Percentiles rank a stretch among this genome's conserved stretches.
Conservation (phyloP, 2,888 invertebrate genomes). For the Brachyopa scutellaris region DNA sequence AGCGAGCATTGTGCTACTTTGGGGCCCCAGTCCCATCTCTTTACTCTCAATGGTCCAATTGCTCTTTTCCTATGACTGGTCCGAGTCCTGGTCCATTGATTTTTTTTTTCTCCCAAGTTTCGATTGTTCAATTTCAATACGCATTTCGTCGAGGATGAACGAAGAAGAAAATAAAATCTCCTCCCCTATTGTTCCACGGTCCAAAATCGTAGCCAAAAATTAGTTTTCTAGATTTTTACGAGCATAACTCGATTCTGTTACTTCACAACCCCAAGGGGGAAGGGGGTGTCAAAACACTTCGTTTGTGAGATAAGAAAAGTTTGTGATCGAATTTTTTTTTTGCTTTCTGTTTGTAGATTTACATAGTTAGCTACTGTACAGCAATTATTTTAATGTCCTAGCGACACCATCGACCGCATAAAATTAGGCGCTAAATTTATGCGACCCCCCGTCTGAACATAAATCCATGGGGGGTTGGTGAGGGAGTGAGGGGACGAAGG, state of each 20-base stretch:
- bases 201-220: slow-evolving; percentile 46
- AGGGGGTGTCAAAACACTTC: not conserved
- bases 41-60: slow-evolving; percentile 48
- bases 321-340: slow-evolving; percentile 54
- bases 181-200: slow-evolving; percentile 23
- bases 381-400: slow-evolving; percentile 65
- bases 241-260: slow-evolving; percentile 22
- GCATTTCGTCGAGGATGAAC: slow-evolving; percentile 16
- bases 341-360: not conserved
- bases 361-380: no score
- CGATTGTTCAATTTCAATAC: slow-evolving; percentile 60
- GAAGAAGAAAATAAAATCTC: slow-evolving; percentile 5
- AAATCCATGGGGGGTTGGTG: not conserved
- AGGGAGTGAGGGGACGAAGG: not conserved
- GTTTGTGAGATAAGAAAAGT: slow-evolving; percentile 42
- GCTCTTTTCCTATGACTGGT: slow-evolving; percentile 23
- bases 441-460: not conserved
- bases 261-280: not conserved
- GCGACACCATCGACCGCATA: slow-evolving; percentile 64
- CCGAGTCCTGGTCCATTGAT: slow-evolving; percentile 67
- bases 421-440: slow-evolving; percentile 69
- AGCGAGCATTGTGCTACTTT: slow-evolving; percentile 63
- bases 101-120: slow-evolving; percentile 35
- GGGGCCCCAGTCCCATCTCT: slow-evolving; percentile 47
- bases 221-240: slow-evolving; percentile 49